Percentiles rank a stretch among this genome's conserved stretches.
phyloP scores from a whole-genome alignment of 2,113 vertebrate genomes.

The Hyla sarda region DNA sequence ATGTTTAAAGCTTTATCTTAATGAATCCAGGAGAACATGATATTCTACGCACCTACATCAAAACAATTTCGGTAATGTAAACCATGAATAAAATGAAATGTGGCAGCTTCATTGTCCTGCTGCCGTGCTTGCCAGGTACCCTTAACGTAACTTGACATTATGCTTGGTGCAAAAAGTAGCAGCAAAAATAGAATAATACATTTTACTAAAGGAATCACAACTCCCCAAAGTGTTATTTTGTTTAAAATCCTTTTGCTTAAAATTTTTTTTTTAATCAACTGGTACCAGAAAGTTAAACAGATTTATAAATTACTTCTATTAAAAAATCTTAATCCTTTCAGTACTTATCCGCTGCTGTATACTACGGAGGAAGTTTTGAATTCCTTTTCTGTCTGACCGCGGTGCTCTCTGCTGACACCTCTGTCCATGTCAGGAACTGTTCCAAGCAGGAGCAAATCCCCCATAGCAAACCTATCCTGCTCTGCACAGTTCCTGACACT shows the following conservation, averaged over 20 bases:
- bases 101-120: neutral
- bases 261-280: neutral
- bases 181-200: neutral
- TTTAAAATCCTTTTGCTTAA: neutral
- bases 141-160: neutral
- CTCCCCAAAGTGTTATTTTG: neutral
- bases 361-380: too few species aligned
- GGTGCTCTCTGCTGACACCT: too few species aligned
- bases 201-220: neutral
- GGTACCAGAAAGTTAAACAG: too few species aligned
- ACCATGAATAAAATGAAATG: neutral
- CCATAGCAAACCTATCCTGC: too few species aligned
- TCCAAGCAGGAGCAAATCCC: too few species aligned
- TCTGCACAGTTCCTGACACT: too few species aligned
- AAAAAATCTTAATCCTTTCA: too few species aligned
- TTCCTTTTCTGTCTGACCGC: too few species aligned
- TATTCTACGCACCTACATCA: neutral
- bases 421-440: too few species aligned
- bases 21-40: neutral
- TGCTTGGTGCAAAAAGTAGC: neutral
- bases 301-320: too few species aligned
- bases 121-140: neutral
- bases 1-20: neutral
- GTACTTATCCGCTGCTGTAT: too few species aligned
- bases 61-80: neutral